Evolutionary conservation across 2,113 vertebrate genomes (phyloP), one percentile per base, ranked within the genome.

Genomic region (Numida meleagris): DNA sequence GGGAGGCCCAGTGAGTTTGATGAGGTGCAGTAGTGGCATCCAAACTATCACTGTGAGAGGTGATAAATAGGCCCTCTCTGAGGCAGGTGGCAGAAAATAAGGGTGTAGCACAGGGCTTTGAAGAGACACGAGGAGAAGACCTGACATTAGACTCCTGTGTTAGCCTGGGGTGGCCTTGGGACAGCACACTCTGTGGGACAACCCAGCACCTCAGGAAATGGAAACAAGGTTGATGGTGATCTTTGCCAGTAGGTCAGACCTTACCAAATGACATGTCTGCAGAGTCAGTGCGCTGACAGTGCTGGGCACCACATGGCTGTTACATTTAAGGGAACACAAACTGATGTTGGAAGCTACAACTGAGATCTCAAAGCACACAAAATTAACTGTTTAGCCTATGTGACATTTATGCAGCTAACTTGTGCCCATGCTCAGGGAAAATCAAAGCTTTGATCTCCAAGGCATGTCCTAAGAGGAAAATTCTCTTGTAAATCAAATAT

Each of bases 401-500:
- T 90, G 45, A 61, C 55, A 36, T 88, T 82, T 82, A 38, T 38
- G 33, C 72, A 38, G 50, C n/a, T 88, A 72, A 53, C n/a, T 82
- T 58, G 7, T 83, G 36, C 50, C 16, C 45, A 40, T 3, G 12
- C 21, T 55, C 9, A 20, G 33, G 14, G 36, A 72, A 45, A 81
- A 46, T 51, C 21, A 5, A 2, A 43, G 55, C 17, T 62, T 14
- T 74, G 80, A 78, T 84, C 57, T 72, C 51, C 19, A 67, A 83
- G 45, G 8, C 31, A 20, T 67, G 66, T 63, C 25, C 33, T 74
- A 12, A 59, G 81, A 78, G 34, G 9, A 81, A 24, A 34, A 38
- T 67, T 81, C 67, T 84, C 48, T 55, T 81, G 70, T 57, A 78
- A 90, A 89, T 50, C n/a, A 86, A 48, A 62, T 72, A 84, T 72